Base-by-base conservation (phyloP, 2,113 vertebrate species). In the Colistium nudipinnis region DNA sequence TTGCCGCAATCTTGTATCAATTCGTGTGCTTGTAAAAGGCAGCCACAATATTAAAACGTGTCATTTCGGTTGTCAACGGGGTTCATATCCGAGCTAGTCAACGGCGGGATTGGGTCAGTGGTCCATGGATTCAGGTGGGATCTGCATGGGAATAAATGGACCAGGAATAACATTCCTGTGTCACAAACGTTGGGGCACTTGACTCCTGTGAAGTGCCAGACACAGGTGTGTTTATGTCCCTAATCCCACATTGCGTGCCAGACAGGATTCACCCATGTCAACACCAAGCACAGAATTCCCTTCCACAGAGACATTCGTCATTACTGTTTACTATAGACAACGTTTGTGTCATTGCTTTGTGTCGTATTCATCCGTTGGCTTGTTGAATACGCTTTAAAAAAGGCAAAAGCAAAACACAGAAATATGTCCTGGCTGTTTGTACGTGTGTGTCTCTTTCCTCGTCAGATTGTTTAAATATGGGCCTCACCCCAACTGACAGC, bases 211-310 rank as follows among this genome's bases (percentile, higher is more conserved):
- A 27, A 20, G 35, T 78, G 72, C 24, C 59, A 87, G 82, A 80
- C 78, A n/a, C 67, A 70, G 62, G 75, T 88, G 78, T 90, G 82
- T 90, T 88, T 85, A 87, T 87, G 74, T 78, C 76, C 72, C 78
- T 77, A 59, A 78, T 62, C 83, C 85, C 64, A 86, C 87, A 90
- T 89, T 54, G 78, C 86, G 82, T 90, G 87, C 79, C 89, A 89
- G 82, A 87, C 69, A 13, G 77, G 80, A 87, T 78, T 87, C 84
- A 82, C 67, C 64, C 63, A 59, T 64, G 80, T 88, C 87, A 84
- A 81, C 88, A 86, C 85, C 60, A 35, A 80, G 72, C 65, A 66
- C 35, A 82, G 82, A 87, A 87, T 81, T 81, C 67, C 48, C 71
- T 71, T 78, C 56, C 64, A 76, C 44, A 24, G 68, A 86, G 62